Base-by-base conservation (phyloP, 2,888 invertebrate genomes). In the Plutella xylostella region DNA sequence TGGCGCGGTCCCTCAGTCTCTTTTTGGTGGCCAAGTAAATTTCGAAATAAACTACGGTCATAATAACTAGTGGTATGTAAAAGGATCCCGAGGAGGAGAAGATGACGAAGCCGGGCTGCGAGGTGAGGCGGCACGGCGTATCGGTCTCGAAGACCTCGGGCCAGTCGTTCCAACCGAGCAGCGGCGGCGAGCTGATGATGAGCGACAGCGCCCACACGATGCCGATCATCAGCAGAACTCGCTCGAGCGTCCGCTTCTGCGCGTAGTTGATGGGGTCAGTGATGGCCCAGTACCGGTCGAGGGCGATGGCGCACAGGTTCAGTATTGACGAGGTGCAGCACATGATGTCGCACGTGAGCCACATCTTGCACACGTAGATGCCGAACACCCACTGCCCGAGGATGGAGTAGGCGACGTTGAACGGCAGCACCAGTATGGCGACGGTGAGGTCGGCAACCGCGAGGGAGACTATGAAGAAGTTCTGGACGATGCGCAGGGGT, bases 121-220 rank as follows among this genome's bases (percentile, higher is more conserved):
- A 89, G 2, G 96, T 96, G 45, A 98, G 82, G 57, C 91, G 89
- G 63, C 96, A 95, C 4, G 93, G 91, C 20, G 93, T 92, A 35
- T 90, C 87, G 1, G 89, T 89, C 52, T 89, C 87, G 47, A 94
- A 91, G 39, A 90, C 90, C 37, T 92, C 91, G 0, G 95, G 95
- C 96, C 96, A 96, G 73, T 97, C 96, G 63, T 96, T 96, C 96
- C 96, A 96, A 0, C 96, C 96, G 17, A 95, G 88, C 45, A 96
- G 71, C 0, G 96, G 96, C 0, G 96, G 96, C 5, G 95, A 94
- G 61, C 95, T 94, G 57, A 96, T 96, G 46, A 94, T 77, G 34
- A 93, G 86, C 4, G 94, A 94, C 21, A 95, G 82, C 43, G 92
- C 77, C 96, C 96, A 96, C 2, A 96, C 95, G 15, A 91, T 89